phyloP scores from a whole-genome alignment of 2,797 vertebrate genomes.

The Phoebastria nigripes region DNA sequence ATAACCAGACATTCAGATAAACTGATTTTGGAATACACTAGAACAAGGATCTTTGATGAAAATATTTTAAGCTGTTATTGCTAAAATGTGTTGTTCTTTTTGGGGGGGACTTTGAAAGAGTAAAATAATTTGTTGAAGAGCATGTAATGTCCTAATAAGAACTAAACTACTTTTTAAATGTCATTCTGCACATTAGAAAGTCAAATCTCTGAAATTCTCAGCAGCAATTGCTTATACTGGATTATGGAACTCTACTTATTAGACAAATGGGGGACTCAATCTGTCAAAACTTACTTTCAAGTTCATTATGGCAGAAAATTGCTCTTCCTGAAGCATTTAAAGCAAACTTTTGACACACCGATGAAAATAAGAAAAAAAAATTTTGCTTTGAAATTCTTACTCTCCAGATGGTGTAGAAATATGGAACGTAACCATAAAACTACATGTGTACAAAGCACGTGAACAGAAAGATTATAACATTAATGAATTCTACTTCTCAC shows the following conservation, averaged over 20 bases:
- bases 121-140: background rate
- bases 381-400: background rate
- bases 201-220: background rate
- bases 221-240: background rate
- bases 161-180: background rate
- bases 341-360: background rate
- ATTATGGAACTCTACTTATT: background rate
- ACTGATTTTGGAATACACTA: background rate
- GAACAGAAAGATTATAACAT: background rate
- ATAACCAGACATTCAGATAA: background rate
- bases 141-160: background rate
- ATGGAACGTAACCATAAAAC: background rate
- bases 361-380: background rate
- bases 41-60: background rate
- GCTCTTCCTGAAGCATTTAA: background rate
- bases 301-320: constrained; percentile 7
- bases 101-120: background rate
- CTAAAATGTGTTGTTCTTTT: background rate
- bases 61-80: background rate
- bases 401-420: background rate
- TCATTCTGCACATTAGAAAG: background rate
- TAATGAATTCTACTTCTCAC: background rate
- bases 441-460: background rate
- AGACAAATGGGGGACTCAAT: background rate
- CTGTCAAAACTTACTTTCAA: background rate